Percentiles rank a stretch among this genome's conserved stretches.
These are phyloP conservation scores for Solea solea DNA, from an alignment of 2,113 vertebrate genomes.

Conservation along the genomic window DNA sequence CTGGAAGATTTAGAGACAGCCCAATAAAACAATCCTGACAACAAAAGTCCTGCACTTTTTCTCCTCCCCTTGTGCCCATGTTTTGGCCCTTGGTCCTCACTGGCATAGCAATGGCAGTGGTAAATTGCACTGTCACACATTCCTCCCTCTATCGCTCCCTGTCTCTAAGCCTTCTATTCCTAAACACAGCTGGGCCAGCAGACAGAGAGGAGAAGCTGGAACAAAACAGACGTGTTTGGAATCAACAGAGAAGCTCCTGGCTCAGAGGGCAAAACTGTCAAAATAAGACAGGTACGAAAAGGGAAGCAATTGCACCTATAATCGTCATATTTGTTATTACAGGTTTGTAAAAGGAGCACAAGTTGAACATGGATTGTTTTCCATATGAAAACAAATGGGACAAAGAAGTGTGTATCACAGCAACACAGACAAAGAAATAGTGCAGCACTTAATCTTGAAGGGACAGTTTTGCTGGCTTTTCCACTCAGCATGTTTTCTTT, in stretches of 20 bases:
- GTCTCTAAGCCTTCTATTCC: conserved; percentile 33
- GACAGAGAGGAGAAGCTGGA: conserved; percentile 7
- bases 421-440: too few species aligned
- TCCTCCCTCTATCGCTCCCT: conserved; percentile 29
- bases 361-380: too few species aligned
- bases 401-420: too few species aligned
- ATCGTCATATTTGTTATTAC: too few species aligned
- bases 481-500: too few species aligned
- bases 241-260: conserved; percentile 6
- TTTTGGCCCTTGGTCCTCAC: conserved; percentile 31
- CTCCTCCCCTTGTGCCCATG: conserved; percentile 29
- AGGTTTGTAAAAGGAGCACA: too few species aligned
- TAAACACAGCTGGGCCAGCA: conserved; percentile 53
- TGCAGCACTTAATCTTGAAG: too few species aligned
- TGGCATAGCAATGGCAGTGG: conserved; percentile 48
- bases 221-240: conserved; percentile 34
- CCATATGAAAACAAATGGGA: too few species aligned
- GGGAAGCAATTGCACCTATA: not conserved
- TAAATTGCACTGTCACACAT: conserved; percentile 44
- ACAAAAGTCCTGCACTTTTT: conserved; percentile 29
- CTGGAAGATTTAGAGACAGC: not conserved
- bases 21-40: conserved; percentile 17
- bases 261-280: not conserved
- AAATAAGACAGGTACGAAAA: not conserved
- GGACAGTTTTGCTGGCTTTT: too few species aligned